Evolutionary conservation across 53 echinoderm and acorn worm genomes (phyloP), one percentile per base, ranked within the genome.

Genomic region (Crossaster papposus): DNA sequence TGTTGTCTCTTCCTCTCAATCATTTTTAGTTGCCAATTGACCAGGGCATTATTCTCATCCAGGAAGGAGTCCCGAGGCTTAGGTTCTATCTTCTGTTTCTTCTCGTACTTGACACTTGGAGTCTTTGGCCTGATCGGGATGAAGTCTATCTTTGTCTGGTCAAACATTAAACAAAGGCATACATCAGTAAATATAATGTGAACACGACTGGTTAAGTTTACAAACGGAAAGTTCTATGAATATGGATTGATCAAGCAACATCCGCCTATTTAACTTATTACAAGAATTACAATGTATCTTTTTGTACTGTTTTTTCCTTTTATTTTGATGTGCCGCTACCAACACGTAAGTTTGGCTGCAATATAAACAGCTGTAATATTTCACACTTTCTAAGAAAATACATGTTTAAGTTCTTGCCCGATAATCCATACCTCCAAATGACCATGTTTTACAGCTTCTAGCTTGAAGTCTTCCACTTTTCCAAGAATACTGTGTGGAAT

Each of bases 21-120:
- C 98, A 97, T 95, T 82, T 96, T 97, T 63, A 80, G 70, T 83
- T 97, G 98, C 98, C 98, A 97, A 74, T 97, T 95, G 51, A 85
- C 90, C 38, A 97, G 90, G 18, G 98, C 98, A 75, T 91, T 95
- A 90, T 96, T 96, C 77, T 97, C 98, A 94, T 97, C 96, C 80
- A 97, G 88, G 84, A 92, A 94, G 11, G 98, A 81, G 51, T 97
- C 94, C 86, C 94, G 83, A 36, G 95, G 97, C 64, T 92, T 92
- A 24, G 93, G 91, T 24, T 86, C 79, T 3, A 70, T 36, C 22
- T 28, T 32, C 50, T 65, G 79, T 54, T 91, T 94, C 77, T 89
- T 91, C 30, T 90, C 89, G 78, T 82, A 92, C 68, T 94, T 95
- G 44, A 97, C 91, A 30, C 92, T 92, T 81, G 98, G 98, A 36